phyloP scores from a whole-genome alignment of 1,140 invertebrate species.

The Amphibalanus amphitrite region DNA sequence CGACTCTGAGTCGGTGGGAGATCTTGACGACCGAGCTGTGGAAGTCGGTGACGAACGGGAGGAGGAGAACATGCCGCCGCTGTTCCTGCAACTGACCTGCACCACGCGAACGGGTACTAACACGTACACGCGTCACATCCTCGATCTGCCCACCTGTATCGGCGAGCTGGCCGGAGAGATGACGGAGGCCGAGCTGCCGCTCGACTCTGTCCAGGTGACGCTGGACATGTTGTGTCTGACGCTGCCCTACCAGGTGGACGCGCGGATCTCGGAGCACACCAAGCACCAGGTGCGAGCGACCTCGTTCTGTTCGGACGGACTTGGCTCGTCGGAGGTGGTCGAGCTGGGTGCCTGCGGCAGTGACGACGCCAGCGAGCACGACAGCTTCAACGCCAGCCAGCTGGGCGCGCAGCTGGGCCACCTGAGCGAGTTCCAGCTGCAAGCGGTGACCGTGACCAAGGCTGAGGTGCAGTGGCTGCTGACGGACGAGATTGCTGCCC shows the following conservation, averaged over 20 bases:
- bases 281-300: neutral
- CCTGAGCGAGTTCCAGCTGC: no score
- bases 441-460: neutral
- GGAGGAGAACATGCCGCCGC: neutral
- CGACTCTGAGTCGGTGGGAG: neutral
- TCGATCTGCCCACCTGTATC: neutral
- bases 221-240: neutral
- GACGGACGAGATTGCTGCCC: neutral
- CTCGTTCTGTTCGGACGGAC: neutral
- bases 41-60: neutral
- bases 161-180: neutral
- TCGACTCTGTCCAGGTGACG: neutral
- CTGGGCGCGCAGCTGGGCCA: no score
- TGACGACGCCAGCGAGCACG: neutral
- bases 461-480: neutral
- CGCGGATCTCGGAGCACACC: neutral
- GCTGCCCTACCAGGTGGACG: neutral
- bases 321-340: neutral
- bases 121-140: neutral
- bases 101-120: neutral
- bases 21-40: neutral
- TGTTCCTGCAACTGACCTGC: slow-evolving; percentile 1
- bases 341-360: neutral
- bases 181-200: no score
- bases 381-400: no score